Conservation (phyloP, 2,888 invertebrate species). For the Gortyna flavago region DNA sequence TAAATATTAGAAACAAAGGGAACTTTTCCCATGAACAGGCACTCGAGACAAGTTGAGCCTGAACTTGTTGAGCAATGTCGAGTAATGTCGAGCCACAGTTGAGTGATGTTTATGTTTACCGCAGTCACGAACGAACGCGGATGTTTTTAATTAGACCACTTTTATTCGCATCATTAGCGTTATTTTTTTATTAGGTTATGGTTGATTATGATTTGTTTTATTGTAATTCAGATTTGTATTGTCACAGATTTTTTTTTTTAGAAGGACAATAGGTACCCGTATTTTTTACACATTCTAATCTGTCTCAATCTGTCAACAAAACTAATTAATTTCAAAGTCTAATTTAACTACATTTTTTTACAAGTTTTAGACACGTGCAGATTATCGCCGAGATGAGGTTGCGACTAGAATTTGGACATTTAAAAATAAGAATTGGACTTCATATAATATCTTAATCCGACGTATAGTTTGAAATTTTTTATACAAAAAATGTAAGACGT, state of each 20-base stretch:
- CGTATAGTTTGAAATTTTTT: neutral
- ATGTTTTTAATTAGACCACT: conserved; percentile 63
- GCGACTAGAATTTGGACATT: neutral
- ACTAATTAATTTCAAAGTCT: no score
- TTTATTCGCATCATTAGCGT: conserved; percentile 47
- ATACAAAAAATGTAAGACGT: neutral
- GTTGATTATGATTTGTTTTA: neutral
- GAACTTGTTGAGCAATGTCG: conserved; percentile 59
- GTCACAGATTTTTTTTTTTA: neutral
- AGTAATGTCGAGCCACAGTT: conserved; percentile 53
- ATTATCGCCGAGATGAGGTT: neutral
- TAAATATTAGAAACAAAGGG: conserved; percentile 68
- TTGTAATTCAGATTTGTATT: neutral
- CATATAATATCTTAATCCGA: neutral
- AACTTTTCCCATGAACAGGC: conserved; percentile 62
- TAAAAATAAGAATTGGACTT: neutral
- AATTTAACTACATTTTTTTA: neutral
- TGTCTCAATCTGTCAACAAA: neutral
- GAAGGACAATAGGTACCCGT: no score
- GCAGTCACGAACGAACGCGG: conserved; percentile 65
- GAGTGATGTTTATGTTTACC: conserved; percentile 63
- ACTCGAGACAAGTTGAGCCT: conserved; percentile 64
- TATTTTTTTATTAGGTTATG: conserved; percentile 3
- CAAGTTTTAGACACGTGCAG: neutral
- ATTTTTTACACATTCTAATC: neutral